Conservation (phyloP, 2,888 invertebrate genomes). For the Pelosia muscerda region DNA sequence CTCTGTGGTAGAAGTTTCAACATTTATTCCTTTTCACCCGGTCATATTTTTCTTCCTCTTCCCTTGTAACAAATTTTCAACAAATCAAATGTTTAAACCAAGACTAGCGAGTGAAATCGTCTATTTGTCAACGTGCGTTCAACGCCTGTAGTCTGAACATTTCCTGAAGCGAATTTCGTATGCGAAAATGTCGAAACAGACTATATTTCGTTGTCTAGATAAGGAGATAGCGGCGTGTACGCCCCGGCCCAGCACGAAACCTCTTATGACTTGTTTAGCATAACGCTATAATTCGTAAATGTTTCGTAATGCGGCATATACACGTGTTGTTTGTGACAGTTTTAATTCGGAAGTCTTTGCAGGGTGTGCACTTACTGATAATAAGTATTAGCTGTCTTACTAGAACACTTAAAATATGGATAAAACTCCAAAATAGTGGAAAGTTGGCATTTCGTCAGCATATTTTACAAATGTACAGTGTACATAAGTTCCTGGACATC, state of each 20-base stretch:
- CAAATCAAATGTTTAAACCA: too few species aligned
- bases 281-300: not conserved
- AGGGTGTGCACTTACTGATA: not conserved
- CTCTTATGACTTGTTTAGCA: conserved; percentile 33
- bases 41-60: not conserved
- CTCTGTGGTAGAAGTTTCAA: too few species aligned
- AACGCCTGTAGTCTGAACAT: not conserved
- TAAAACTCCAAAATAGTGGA: too few species aligned
- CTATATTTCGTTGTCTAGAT: conserved; percentile 34
- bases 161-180: not conserved
- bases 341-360: not conserved
- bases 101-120: not conserved
- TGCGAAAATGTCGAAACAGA: not conserved
- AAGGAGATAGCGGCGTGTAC: conserved; percentile 29
- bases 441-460: too few species aligned
- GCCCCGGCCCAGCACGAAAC: conserved; percentile 27
- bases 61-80: not conserved
- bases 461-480: too few species aligned
- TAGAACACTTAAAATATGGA: too few species aligned
- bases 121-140: not conserved
- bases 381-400: too few species aligned
- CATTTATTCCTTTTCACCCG: too few species aligned
- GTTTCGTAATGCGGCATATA: conserved; percentile 1
- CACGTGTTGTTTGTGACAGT: not conserved
- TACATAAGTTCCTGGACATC: too few species aligned